Evolutionary conservation across 2,797 vertebrate species (phyloP), one percentile per base, ranked within the genome.

Genomic region (Synaphobranchus kaupii): DNA sequence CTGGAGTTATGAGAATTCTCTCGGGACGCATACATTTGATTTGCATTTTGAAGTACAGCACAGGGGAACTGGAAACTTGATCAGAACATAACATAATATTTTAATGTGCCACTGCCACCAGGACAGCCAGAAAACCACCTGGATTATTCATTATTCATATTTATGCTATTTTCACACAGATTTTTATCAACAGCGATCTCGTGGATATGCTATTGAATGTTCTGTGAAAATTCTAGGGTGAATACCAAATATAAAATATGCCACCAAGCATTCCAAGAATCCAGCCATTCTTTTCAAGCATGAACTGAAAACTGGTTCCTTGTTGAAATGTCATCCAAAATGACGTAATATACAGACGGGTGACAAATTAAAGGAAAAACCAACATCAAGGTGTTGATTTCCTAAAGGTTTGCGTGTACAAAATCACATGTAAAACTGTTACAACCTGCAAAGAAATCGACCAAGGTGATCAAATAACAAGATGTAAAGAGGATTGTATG

Each of bases 171-270:
- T 82, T 48, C 22, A 28, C 52, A 82, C 22, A 48, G 2, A 89
- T 92, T 90, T 71, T 89, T 89, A 48, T 92, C 90, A 93, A 92
- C 91, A 92, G 90, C 90, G 90, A 93, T 93, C 93, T 94, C 88
- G 92, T 93, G 93, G 93, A 94, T 91, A 93, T 91, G 90, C 93
- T 93, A 93, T 95, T 93, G 94, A 95, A 94, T 93, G 88, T 83
- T 92, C 90, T 91, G 89, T 92, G 93, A 91, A 96, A 95, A 97
- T 52, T 39, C 97, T 95, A 90, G 88, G 93, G 87, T 91, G 92
- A 93, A 92, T 92, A 92, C 89, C 93, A 94, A 91, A 91, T 89
- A 20, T 58, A 58, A 58, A 17, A 58, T 58, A 58, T 15, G 4
- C 15, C 17, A 17, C 54, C 54, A 56, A 15, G 12, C 17, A 52